These are phyloP conservation scores for Caenorhabditis inopinata DNA, from an alignment of 1,140 invertebrate species.

Conservation along the genomic window DNA sequence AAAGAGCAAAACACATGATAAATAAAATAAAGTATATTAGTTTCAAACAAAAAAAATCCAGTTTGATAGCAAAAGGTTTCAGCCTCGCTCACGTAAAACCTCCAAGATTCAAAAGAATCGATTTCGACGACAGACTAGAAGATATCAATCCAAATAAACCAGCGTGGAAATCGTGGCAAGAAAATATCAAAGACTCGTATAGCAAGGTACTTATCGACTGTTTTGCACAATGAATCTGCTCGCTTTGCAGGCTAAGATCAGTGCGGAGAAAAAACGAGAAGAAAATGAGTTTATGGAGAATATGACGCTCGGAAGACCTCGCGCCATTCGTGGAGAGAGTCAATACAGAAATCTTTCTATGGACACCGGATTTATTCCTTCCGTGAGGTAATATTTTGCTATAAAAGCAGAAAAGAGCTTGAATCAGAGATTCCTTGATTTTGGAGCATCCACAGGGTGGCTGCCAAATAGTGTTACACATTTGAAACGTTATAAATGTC, in stretches of 20 bases:
- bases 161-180: slow-evolving; percentile 62
- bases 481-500: too few species aligned
- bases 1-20: too few species aligned
- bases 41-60: too few species aligned
- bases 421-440: too few species aligned
- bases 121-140: slow-evolving; percentile 60
- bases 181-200: slow-evolving; percentile 62
- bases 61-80: not conserved
- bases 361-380: slow-evolving; percentile 50
- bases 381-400: slow-evolving; percentile 19
- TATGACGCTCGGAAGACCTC: slow-evolving; percentile 45
- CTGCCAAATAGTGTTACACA: too few species aligned
- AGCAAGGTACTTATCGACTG: slow-evolving; percentile 51
- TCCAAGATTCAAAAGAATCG: slow-evolving; percentile 59
- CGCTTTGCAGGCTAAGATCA: slow-evolving; percentile 53
- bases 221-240: not conserved
- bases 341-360: slow-evolving; percentile 57
- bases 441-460: too few species aligned
- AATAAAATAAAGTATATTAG: too few species aligned
- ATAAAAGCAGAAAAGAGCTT: too few species aligned
- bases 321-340: slow-evolving; percentile 50
- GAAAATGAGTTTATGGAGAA: slow-evolving; percentile 58
- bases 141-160: slow-evolving; percentile 54
- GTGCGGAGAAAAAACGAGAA: slow-evolving; percentile 58
- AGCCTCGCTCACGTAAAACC: slow-evolving; percentile 50